Evolutionary conservation across 2,888 invertebrate species (phyloP).

Genomic region (Anaspis maculata): DNA sequence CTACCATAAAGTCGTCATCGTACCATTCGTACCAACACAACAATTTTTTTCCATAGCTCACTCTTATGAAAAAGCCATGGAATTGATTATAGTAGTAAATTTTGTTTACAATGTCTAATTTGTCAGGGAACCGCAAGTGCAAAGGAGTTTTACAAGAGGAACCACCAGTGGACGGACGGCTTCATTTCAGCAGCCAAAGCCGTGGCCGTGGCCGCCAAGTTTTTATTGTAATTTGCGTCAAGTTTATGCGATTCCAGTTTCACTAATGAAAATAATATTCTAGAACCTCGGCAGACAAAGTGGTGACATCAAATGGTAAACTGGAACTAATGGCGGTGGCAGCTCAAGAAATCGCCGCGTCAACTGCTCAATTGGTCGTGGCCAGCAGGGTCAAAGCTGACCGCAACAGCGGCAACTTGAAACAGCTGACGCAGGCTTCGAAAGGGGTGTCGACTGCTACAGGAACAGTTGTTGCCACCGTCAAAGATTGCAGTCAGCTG

Average conservation of each 20-base stretch:
- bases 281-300: conserved; percentile 87
- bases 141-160: conserved; percentile 94
- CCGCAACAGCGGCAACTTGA: conserved; percentile 67
- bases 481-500: conserved; percentile 79
- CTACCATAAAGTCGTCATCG: no score
- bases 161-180: conserved; percentile 99
- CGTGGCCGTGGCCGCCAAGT: conserved; percentile 91
- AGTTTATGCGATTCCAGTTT: conserved; percentile 5
- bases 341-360: conserved; percentile 93
- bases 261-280: conserved; percentile 9
- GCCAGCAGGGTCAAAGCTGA: conserved; percentile 94
- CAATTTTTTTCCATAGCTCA: no score
- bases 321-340: conserved; percentile 91
- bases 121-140: conserved; percentile 66
- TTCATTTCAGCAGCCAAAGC: conserved; percentile 96
- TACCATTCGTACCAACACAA: no score
- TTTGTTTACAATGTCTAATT: no score
- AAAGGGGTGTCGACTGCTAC: conserved; percentile 76
- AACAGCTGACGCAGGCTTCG: conserved; percentile 78
- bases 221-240: conserved; percentile 79
- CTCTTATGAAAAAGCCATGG: no score
- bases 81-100: no score
- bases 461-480: conserved; percentile 76
- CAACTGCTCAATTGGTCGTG: conserved; percentile 94
- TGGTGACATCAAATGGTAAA: conserved; percentile 76